A percentile compares a stretch with the other conserved stretches of the same genome.
Evolutionary conservation across 2,113 vertebrate genomes (phyloP).

Genomic region (Seriola quinqueradiata): DNA sequence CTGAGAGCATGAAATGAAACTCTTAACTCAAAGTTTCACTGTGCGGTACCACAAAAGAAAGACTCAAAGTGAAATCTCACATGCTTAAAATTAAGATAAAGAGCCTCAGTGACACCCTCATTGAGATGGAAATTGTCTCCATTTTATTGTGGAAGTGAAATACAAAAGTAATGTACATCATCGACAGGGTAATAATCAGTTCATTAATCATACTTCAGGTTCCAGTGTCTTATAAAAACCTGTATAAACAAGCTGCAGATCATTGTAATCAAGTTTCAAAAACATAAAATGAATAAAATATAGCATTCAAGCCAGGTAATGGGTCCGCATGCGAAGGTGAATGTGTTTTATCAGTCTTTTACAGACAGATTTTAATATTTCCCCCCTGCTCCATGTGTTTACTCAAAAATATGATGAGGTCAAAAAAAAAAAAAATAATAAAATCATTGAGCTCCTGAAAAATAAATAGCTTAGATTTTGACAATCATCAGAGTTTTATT

Average conservation of each 20-base stretch:
- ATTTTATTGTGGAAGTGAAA: background rate
- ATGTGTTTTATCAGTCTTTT: constrained; percentile 21
- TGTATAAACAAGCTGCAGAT: constrained; percentile 12
- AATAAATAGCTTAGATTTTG: background rate
- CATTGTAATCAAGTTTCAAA: constrained; percentile 21
- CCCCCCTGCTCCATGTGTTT: background rate
- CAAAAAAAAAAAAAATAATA: background rate
- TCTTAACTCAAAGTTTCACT: constrained; percentile 20
- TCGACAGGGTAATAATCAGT: background rate
- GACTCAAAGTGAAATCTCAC: background rate
- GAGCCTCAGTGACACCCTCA: background rate
- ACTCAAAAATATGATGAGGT: background rate
- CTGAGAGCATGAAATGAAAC: constrained; percentile 27
- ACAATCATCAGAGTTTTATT: background rate
- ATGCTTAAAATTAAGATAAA: constrained; percentile 16
- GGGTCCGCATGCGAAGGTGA: background rate
- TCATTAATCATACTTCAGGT: background rate
- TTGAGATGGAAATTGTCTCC: background rate
- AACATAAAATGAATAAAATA: constrained; percentile 4
- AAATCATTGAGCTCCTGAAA: background rate
- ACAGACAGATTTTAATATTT: background rate
- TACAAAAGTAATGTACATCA: background rate
- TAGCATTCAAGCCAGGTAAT: constrained; percentile 10
- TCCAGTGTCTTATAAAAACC: background rate
- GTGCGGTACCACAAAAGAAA: background rate